Percentiles rank a stretch among this genome's conserved stretches.
Conservation (phyloP, 35 echinoderm and acorn worm genomes). For the Apostichopus californicus region DNA sequence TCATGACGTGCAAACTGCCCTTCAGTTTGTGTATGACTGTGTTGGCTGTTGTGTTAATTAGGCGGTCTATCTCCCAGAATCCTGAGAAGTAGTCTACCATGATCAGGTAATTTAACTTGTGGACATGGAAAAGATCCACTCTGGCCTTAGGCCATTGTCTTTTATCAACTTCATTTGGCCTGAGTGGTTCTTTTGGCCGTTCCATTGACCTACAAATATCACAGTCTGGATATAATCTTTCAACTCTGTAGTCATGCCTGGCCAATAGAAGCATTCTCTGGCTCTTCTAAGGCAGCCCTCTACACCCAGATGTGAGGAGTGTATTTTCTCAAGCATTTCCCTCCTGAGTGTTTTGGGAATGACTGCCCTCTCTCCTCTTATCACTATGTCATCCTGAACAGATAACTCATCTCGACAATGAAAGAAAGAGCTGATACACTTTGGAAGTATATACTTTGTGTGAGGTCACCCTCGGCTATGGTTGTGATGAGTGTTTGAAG, state of each 20-base stretch:
- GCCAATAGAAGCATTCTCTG: constrained; percentile 47
- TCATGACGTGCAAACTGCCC: constrained; percentile 58
- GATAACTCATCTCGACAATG: constrained; percentile 61
- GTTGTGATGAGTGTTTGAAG: constrained; percentile 48
- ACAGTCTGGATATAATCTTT: constrained; percentile 73
- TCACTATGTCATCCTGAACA: constrained; percentile 64
- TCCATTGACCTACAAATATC: constrained; percentile 55
- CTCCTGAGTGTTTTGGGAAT: neutral
- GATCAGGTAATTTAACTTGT: constrained; percentile 61
- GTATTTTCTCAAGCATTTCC: constrained; percentile 24
- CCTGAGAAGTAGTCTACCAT: constrained; percentile 74
- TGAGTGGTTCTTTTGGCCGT: constrained; percentile 52
- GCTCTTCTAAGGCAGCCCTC: constrained; percentile 30
- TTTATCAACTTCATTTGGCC: constrained; percentile 47
- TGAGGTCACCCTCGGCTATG: constrained; percentile 69
- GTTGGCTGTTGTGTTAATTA: constrained; percentile 43
- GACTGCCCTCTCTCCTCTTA: constrained; percentile 69
- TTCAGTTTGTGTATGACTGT: constrained; percentile 66
- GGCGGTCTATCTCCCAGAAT: constrained; percentile 73
- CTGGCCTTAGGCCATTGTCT: constrained; percentile 57
- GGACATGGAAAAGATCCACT: constrained; percentile 57
- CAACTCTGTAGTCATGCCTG: constrained; percentile 35
- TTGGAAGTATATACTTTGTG: neutral
- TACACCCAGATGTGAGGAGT: constrained; percentile 37
- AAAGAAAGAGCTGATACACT: constrained; percentile 52